These are phyloP conservation scores for Bos taurus DNA, from an alignment of 2,113 vertebrate species.

Conservation along the genomic window DNA sequence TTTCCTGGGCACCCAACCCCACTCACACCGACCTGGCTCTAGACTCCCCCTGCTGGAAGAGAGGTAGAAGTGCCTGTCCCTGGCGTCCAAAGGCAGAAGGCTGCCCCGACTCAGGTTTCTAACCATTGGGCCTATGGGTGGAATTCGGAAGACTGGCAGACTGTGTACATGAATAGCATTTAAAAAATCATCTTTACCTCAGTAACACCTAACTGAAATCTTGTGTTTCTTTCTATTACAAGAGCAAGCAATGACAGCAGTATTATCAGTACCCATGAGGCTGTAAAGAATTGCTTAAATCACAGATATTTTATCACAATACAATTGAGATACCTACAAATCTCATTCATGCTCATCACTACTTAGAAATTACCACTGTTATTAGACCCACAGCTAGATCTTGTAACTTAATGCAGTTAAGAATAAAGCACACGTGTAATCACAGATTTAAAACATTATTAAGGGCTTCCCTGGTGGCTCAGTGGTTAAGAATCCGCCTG, in stretches of 20 bases:
- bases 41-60: conserved; percentile 45
- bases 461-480: neutral
- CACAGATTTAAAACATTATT: neutral
- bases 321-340: neutral
- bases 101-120: neutral
- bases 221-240: neutral
- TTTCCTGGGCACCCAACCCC: neutral
- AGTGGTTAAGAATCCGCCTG: neutral
- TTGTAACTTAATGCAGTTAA: neutral
- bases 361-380: neutral
- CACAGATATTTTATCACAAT: neutral
- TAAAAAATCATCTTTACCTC: neutral
- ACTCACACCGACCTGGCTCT: neutral
- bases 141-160: neutral
- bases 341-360: neutral
- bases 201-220: neutral
- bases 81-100: neutral
- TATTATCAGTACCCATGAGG: neutral
- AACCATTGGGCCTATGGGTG: neutral
- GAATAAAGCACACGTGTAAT: neutral
- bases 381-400: neutral
- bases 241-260: neutral
- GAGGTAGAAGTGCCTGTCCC: neutral
- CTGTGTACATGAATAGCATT: neutral
- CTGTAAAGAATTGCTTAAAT: neutral